Evolutionary conservation across 2,797 vertebrate genomes (phyloP).

Genomic region (Tokudaia tokunoshimensis): DNA sequence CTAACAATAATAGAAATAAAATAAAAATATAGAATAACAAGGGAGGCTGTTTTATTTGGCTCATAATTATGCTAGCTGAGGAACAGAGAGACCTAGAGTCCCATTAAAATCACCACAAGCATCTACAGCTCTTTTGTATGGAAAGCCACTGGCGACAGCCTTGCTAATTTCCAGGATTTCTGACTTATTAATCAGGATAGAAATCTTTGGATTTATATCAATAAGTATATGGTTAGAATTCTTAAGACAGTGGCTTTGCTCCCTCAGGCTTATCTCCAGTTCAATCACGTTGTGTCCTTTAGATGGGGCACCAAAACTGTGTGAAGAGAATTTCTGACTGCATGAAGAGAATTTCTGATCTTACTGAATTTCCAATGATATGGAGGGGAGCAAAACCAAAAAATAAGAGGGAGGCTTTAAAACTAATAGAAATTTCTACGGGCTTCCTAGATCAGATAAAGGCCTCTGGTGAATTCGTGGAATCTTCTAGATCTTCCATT

Average conservation of each 20-base stretch:
- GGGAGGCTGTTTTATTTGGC: neutral
- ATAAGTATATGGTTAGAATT: neutral
- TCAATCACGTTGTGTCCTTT: neutral
- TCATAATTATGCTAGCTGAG: neutral
- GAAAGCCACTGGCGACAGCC: neutral
- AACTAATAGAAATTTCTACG: neutral
- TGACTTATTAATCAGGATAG: neutral
- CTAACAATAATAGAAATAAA: neutral
- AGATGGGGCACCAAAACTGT: neutral
- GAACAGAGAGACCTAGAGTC: neutral
- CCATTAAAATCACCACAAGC: neutral
- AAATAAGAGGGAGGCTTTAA: conserved; percentile 26
- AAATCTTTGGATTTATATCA: neutral
- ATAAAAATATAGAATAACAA: neutral
- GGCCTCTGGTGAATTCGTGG: neutral
- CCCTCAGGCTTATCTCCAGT: neutral
- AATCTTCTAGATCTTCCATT: neutral
- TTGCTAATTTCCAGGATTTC: neutral
- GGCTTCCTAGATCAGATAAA: neutral
- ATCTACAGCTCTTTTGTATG: neutral
- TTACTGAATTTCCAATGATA: neutral
- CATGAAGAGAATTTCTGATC: neutral
- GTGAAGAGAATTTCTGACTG: neutral
- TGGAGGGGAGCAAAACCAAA: neutral
- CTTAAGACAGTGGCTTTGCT: neutral